Conservation (phyloP, 1,140 invertebrate species). For the Gonioctena quinquepunctata region DNA sequence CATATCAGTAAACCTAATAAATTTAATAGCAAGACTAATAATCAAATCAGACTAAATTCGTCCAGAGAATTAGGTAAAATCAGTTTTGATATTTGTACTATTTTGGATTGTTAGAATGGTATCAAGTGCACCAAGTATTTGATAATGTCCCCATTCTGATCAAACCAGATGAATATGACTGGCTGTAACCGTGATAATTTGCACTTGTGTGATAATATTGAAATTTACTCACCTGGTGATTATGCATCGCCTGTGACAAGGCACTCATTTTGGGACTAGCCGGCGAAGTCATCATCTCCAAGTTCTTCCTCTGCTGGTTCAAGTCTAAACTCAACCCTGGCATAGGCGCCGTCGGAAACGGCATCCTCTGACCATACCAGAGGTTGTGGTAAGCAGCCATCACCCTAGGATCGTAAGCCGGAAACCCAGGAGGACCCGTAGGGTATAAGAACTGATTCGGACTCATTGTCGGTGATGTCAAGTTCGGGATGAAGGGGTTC, state of each 20-base stretch:
- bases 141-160: too few species aligned
- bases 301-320: constrained; percentile 34
- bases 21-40: too few species aligned
- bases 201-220: too few species aligned
- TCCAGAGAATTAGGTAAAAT: too few species aligned
- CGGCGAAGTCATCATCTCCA: constrained; percentile 29
- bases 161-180: too few species aligned
- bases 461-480: constrained; percentile 57
- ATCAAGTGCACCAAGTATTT: too few species aligned
- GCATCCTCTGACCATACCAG: constrained; percentile 42
- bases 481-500: constrained; percentile 61
- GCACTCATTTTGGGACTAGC: constrained; percentile 25
- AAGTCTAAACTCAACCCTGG: constrained; percentile 16
- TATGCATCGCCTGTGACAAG: neutral
- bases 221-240: constrained; percentile 10
- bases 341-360: constrained; percentile 30
- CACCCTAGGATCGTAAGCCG: constrained; percentile 49
- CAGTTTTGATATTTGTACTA: too few species aligned
- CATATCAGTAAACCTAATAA: too few species aligned
- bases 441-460: constrained; percentile 59
- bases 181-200: too few species aligned
- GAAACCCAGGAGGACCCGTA: constrained; percentile 55
- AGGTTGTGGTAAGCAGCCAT: constrained; percentile 50
- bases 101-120: too few species aligned
- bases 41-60: too few species aligned